Evolutionary conservation across 1,140 invertebrate genomes (phyloP).

Genomic region (Drosophila pseudoananassae): DNA sequence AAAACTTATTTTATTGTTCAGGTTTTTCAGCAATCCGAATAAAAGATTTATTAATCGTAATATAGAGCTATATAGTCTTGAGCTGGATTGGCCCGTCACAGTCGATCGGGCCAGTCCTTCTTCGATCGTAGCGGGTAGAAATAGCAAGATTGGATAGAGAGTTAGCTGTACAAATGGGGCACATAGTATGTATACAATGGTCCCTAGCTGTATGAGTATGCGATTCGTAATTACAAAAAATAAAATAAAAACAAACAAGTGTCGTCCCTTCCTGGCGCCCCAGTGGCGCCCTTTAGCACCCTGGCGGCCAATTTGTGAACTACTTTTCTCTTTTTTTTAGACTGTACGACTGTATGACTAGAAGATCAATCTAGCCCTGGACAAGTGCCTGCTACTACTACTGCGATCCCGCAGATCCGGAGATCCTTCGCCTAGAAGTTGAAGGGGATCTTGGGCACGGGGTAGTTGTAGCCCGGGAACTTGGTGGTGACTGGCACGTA

Average conservation of each 20-base stretch:
- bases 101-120: conserved; percentile 26
- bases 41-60: conserved; percentile 70
- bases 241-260: conserved; percentile 71
- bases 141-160: conserved; percentile 57
- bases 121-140: conserved; percentile 43
- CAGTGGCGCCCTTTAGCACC: conserved; percentile 59
- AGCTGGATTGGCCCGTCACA: conserved; percentile 39
- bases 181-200: conserved; percentile 43
- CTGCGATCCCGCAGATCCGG: conserved; percentile 69
- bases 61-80: conserved; percentile 78
- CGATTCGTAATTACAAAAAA: conserved; percentile 70
- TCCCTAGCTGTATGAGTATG: conserved; percentile 71
- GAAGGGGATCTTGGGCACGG: conserved; percentile 84
- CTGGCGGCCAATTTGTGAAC: conserved; percentile 59
- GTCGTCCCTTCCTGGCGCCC: conserved; percentile 57
- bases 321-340: conserved; percentile 33
- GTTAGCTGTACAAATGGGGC: conserved; percentile 60
- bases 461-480: conserved; percentile 84
- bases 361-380: conserved; percentile 84
- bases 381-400: conserved; percentile 71
- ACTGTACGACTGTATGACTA: conserved; percentile 76
- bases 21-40: conserved; percentile 67
- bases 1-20: conserved; percentile 79
- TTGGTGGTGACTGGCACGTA: conserved; percentile 69
- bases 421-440: conserved; percentile 72